A percentile compares a stretch with the other conserved stretches of the same genome.
Conservation (phyloP, 1,140 invertebrate species). For the Drosophila orosa region DNA sequence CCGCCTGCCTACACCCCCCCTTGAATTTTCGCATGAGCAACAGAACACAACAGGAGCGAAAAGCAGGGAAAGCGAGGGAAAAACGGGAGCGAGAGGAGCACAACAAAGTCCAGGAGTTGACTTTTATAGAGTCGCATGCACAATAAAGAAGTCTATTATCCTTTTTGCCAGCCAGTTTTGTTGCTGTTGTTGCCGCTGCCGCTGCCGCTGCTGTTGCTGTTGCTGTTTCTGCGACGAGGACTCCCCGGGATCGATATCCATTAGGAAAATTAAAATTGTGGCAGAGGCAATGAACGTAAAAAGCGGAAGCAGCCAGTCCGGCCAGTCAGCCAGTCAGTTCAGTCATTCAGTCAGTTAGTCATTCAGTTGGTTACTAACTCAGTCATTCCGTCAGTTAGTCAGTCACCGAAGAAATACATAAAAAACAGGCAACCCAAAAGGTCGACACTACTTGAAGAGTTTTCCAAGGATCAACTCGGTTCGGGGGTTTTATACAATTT, state of each 20-base stretch:
- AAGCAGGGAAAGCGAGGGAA: slow-evolving; percentile 2
- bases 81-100: slow-evolving; percentile 33
- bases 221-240: slow-evolving; percentile 47
- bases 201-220: slow-evolving; percentile 53
- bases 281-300: slow-evolving; percentile 84
- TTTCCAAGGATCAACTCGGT: slow-evolving; percentile 13
- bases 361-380: slow-evolving; percentile 37
- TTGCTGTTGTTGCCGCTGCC: slow-evolving; percentile 53
- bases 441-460: slow-evolving; percentile 36
- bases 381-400: slow-evolving; percentile 35
- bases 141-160: slow-evolving; percentile 84
- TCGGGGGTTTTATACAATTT: slow-evolving; percentile 5
- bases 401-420: slow-evolving; percentile 29
- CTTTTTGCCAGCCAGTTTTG: slow-evolving; percentile 75
- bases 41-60: slow-evolving; percentile 41
- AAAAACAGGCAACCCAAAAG: slow-evolving; percentile 45
- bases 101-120: slow-evolving; percentile 83
- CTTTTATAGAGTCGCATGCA: slow-evolving; percentile 84
- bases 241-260: slow-evolving; percentile 83
- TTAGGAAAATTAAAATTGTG: slow-evolving; percentile 84
- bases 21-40: slow-evolving; percentile 53
- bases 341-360: slow-evolving; percentile 46
- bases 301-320: slow-evolving; percentile 74
- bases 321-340: slow-evolving; percentile 56
- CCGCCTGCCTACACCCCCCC: not conserved